Percentiles rank a stretch among this genome's conserved stretches.
Evolutionary conservation across 2,113 vertebrate genomes (phyloP).

Genomic region (Microtus richardsoni): DNA sequence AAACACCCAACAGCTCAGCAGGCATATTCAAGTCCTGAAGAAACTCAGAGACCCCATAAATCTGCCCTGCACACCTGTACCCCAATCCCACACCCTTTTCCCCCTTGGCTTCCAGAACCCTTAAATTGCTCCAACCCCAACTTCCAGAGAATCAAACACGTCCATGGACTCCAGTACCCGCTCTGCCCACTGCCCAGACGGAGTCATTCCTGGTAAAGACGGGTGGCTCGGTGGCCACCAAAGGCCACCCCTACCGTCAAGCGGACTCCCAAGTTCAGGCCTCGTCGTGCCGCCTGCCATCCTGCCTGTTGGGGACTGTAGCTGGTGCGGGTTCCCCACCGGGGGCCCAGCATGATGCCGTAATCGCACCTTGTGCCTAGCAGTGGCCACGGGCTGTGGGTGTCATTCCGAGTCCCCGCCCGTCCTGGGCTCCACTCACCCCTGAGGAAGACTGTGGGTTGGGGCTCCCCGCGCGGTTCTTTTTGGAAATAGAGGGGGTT

Average conservation of each 20-base stretch:
- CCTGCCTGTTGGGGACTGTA: conserved; percentile 89
- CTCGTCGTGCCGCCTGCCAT: conserved; percentile 82
- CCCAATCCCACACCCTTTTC: rapidly evolving
- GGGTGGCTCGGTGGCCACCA: conserved; percentile 44
- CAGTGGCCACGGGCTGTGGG: neutral
- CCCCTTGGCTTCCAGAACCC: rapidly evolving
- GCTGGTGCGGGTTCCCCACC: conserved; percentile 81
- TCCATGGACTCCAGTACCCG: rapidly evolving
- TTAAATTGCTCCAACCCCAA: neutral
- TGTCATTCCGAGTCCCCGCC: neutral
- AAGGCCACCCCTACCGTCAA: conserved; percentile 86
- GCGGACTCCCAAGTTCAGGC: conserved; percentile 82
- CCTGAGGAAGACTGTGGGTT: conserved; percentile 86
- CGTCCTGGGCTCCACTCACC: conserved; percentile 87
- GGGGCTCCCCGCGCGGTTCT: conserved; percentile 94
- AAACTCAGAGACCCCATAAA: rapidly evolving
- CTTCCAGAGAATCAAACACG: neutral
- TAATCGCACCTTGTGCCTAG: rapidly evolving
- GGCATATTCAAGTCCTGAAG: neutral
- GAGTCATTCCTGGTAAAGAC: neutral
- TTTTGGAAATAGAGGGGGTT: conserved; percentile 97
- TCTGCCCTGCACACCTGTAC: neutral
- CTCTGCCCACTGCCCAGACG: neutral
- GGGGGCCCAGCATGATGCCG: conserved; percentile 46
- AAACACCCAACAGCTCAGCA: neutral